Conservation (phyloP, 2,113 vertebrate species). For the Elgaria multicarinata region DNA sequence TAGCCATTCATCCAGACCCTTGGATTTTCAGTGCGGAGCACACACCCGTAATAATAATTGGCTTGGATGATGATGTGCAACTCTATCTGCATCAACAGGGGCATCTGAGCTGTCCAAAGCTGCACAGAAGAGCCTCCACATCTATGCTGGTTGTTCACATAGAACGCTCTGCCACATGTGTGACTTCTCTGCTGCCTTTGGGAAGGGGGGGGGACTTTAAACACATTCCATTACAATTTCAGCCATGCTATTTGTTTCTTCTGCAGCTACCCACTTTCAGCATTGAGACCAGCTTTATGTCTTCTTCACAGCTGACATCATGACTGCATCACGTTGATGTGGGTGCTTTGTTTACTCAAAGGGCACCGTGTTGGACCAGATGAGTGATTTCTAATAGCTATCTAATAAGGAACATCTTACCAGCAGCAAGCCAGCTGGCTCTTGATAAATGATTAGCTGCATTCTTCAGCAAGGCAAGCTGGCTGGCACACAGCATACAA, state of each 20-base stretch:
- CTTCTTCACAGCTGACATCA: not conserved
- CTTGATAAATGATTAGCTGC: constrained; percentile 36
- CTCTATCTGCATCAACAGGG: not conserved
- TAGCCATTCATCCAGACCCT: too few relatives aligned
- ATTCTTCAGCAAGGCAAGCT: constrained; percentile 24
- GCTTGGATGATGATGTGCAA: too few relatives aligned
- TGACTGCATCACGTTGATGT: not conserved
- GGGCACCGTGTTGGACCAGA: constrained; percentile 26
- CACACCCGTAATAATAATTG: too few relatives aligned
- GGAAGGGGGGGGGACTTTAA: not conserved
- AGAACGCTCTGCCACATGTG: not conserved
- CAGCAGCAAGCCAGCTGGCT: constrained; percentile 26
- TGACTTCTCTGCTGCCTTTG: not conserved
- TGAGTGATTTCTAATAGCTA: constrained; percentile 39
- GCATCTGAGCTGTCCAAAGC: not conserved
- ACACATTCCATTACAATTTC: not conserved
- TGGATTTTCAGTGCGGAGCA: too few relatives aligned
- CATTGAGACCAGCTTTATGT: not conserved
- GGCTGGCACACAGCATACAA: constrained; percentile 15
- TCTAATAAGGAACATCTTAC: constrained; percentile 42
- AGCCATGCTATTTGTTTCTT: not conserved
- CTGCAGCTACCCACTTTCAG: not conserved
- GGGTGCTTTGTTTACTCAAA: constrained; percentile 34
- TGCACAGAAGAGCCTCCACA: not conserved
- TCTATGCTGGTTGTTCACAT: not conserved